These are phyloP conservation scores for Anticlea derivata DNA, from an alignment of 2,888 invertebrate species.

Conservation along the genomic window DNA sequence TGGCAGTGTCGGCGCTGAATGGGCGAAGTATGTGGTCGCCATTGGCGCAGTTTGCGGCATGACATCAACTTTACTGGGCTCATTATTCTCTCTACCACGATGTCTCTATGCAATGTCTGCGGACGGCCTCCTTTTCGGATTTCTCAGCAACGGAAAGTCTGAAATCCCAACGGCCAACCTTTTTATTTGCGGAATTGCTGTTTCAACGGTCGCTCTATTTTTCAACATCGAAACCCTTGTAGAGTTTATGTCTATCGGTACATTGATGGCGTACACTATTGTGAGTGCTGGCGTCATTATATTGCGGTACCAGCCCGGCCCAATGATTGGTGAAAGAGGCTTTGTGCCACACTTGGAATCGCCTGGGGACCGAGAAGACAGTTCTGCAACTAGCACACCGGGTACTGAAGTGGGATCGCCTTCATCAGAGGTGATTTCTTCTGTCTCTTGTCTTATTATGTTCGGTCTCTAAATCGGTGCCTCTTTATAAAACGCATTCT, in stretches of 20 bases:
- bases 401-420: conserved; percentile 85
- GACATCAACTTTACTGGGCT: conserved; percentile 94
- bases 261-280: conserved; percentile 94
- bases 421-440: conserved; percentile 73
- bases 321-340: conserved; percentile 74
- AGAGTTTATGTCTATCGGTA: conserved; percentile 97
- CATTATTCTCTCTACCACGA: conserved; percentile 92
- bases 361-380: conserved; percentile 83
- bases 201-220: conserved; percentile 91
- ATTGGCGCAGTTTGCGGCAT: conserved; percentile 96
- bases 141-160: conserved; percentile 90
- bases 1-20: conserved; percentile 88
- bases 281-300: conserved; percentile 96
- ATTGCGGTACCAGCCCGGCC: conserved; percentile 89
- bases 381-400: conserved; percentile 85
- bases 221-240: conserved; percentile 95
- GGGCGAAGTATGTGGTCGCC: conserved; percentile 93
- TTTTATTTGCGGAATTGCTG: conserved; percentile 89
- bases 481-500: conserved; percentile 6
- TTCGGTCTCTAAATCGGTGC: neutral
- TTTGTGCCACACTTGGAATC: conserved; percentile 81
- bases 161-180: conserved; percentile 92
- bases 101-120: conserved; percentile 96
- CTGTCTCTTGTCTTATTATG: neutral
- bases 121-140: conserved; percentile 93